Evolutionary conservation across 2,888 invertebrate genomes (phyloP).

Genomic region (Chrysina gloriosa): DNA sequence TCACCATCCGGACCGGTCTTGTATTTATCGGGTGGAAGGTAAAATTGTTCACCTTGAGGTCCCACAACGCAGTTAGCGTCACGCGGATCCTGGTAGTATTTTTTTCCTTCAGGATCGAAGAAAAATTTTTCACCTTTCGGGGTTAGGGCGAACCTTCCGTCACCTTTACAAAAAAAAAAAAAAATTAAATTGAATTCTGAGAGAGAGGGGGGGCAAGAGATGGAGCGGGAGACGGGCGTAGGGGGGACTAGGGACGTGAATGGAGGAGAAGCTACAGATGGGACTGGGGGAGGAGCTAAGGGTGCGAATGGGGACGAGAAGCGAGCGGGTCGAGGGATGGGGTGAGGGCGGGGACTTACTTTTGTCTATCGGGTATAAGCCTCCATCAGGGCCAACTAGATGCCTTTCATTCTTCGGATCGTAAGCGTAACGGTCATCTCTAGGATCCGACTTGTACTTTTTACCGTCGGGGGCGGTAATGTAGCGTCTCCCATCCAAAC

Average conservation of each 20-base stretch:
- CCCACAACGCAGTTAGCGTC: slow-evolving; percentile 37
- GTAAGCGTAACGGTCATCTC: slow-evolving; percentile 40
- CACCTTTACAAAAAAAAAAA: background rate
- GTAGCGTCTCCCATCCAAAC: slow-evolving; percentile 20
- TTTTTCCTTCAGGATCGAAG: slow-evolving; percentile 38
- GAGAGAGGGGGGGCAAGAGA: no score
- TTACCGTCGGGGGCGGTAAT: slow-evolving; percentile 32
- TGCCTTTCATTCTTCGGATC: slow-evolving; percentile 34
- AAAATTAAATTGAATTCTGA: no score
- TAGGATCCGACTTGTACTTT: slow-evolving; percentile 29
- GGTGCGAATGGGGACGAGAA: no score
- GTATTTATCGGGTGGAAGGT: slow-evolving; percentile 38
- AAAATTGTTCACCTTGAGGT: slow-evolving; percentile 32
- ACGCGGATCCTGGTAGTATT: slow-evolving; percentile 32
- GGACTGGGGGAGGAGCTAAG: no score
- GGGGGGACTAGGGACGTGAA: no score
- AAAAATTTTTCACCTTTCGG: slow-evolving; percentile 37
- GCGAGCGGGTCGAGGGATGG: no score
- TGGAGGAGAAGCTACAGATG: no score
- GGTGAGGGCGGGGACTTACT: no score
- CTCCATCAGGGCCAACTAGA: slow-evolving; percentile 36
- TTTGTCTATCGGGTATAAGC: slow-evolving; percentile 36
- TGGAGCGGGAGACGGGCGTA: no score
- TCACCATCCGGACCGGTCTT: slow-evolving; percentile 34
- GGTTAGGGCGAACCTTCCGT: slow-evolving; percentile 31